phyloP scores from a whole-genome alignment of 2,113 vertebrate species.

The Cygnus atratus region DNA sequence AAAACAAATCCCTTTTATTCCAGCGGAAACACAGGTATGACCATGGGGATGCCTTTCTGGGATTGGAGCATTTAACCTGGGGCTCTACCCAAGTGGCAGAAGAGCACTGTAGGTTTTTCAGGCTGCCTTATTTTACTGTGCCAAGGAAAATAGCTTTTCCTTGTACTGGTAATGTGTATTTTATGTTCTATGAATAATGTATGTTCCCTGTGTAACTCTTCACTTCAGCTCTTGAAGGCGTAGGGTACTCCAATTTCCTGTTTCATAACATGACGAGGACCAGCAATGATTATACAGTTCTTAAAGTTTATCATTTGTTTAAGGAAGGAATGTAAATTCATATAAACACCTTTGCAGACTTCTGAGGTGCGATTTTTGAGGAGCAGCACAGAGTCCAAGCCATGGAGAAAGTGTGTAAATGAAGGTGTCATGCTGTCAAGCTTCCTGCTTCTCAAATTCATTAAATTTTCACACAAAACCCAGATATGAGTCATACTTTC shows the following conservation, averaged over 20 bases:
- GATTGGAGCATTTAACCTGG: neutral
- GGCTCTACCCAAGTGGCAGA: slow-evolving; percentile 25
- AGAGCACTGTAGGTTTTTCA: neutral
- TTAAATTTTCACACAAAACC: neutral
- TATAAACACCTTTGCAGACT: neutral
- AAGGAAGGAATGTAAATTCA: neutral
- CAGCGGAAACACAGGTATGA: neutral
- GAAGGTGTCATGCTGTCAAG: neutral
- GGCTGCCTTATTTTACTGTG: neutral
- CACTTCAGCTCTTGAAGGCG: neutral
- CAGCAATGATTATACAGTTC: neutral
- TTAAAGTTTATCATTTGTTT: neutral
- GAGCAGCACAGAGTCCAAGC: neutral
- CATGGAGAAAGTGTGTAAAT: neutral
- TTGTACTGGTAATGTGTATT: slow-evolving; percentile 38
- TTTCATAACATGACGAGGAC: neutral
- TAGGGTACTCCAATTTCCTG: neutral
- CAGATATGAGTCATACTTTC: neutral
- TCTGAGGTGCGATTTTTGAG: neutral
- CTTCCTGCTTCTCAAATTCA: neutral
- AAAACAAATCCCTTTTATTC: neutral
- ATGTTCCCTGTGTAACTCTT: neutral
- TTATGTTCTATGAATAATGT: slow-evolving; percentile 54
- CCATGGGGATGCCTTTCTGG: neutral
- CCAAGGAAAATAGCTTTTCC: slow-evolving; percentile 38